Evolutionary conservation across 2,888 invertebrate genomes (phyloP).

Genomic region (Drosophila limbata): DNA sequence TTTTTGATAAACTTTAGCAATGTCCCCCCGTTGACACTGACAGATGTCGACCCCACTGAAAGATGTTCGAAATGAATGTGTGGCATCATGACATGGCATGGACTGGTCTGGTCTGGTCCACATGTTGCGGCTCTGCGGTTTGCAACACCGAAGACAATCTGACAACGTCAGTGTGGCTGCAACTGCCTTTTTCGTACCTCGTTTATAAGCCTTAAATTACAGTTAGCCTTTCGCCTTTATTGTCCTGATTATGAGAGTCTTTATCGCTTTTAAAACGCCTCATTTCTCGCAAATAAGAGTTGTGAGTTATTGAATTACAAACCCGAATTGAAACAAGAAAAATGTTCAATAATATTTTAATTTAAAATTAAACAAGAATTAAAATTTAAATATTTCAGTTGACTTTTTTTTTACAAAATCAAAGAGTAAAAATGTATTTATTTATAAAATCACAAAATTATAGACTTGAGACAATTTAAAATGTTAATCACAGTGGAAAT

Average conservation of each 20-base stretch:
- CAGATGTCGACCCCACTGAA: slow-evolving; percentile 35
- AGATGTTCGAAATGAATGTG: slow-evolving; percentile 50
- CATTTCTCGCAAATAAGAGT: not conserved
- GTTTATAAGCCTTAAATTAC: slow-evolving; percentile 55
- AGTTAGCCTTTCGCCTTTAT: slow-evolving; percentile 43
- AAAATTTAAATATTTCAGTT: too few species aligned
- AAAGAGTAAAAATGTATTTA: too few species aligned
- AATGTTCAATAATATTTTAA: too few species aligned
- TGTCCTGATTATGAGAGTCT: not conserved
- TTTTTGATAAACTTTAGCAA: slow-evolving; percentile 65
- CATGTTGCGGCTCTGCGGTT: slow-evolving; percentile 53
- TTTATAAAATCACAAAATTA: not conserved
- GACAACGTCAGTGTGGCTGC: slow-evolving; percentile 16
- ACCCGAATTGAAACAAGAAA: not conserved
- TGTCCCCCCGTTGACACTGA: slow-evolving; percentile 39
- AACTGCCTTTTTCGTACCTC: slow-evolving; percentile 14
- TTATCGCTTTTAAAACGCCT: not conserved
- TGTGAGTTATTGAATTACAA: not conserved
- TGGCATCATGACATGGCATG: slow-evolving; percentile 15
- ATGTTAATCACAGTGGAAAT: too few species aligned
- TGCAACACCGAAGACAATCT: slow-evolving; percentile 9
- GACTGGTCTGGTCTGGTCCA: slow-evolving; percentile 45
- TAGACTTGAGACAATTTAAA: too few species aligned
- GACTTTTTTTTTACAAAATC: too few species aligned
- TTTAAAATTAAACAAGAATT: too few species aligned